phyloP scores from a whole-genome alignment of 2,797 vertebrate species.

The Capromys pilorides region DNA sequence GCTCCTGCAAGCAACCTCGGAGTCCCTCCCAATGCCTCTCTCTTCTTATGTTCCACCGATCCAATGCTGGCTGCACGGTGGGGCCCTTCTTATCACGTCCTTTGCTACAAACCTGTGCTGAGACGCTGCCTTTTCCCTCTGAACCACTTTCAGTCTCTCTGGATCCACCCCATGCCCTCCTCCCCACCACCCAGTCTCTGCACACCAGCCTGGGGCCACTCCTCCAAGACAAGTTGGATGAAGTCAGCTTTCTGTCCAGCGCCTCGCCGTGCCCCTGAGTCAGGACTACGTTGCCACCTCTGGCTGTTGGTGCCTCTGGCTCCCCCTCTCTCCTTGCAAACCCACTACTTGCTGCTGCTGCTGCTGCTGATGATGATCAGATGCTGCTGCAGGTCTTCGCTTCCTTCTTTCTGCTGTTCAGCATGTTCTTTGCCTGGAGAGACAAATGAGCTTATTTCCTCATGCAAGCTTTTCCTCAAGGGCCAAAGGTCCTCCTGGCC shows the following conservation, averaged over 20 bases:
- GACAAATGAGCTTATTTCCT: not conserved
- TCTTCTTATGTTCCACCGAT: not conserved
- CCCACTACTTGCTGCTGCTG: not conserved
- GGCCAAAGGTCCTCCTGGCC: not conserved
- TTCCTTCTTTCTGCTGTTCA: not conserved
- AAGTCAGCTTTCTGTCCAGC: not conserved
- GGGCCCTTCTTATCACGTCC: not conserved
- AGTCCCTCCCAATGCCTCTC: too few relatives aligned
- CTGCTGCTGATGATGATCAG: not conserved
- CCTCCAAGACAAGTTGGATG: not conserved
- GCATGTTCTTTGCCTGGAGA: not conserved
- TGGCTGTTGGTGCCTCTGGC: not conserved
- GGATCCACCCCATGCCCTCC: not conserved
- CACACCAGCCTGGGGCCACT: not conserved
- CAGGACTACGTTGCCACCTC: fast-evolving
- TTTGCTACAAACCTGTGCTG: too few relatives aligned
- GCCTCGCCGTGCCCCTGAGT: not conserved
- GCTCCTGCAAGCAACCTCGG: not conserved
- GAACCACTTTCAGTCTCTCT: not conserved
- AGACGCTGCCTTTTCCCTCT: not conserved
- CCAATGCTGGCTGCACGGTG: not conserved
- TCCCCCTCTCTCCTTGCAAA: too few relatives aligned
- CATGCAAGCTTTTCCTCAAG: not conserved
- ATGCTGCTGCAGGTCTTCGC: not conserved
- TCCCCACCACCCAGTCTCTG: fast-evolving